Conservation (phyloP, 2,888 invertebrate species). For the Bombyx huttoni region DNA sequence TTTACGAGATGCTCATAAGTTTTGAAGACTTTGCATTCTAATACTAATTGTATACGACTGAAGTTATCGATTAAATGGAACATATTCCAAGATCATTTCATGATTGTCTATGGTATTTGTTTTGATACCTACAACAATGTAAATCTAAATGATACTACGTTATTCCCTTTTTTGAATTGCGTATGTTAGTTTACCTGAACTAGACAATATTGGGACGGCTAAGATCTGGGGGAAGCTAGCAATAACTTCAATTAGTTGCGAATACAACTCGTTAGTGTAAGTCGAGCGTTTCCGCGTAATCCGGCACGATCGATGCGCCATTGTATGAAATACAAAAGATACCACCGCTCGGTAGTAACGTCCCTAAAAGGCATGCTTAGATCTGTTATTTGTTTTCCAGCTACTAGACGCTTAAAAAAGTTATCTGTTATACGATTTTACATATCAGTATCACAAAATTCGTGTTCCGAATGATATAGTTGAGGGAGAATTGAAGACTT, state of each 20-base stretch:
- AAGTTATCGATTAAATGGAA: too few relatives aligned
- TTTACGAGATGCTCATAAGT: too few relatives aligned
- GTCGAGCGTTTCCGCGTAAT: conserved; percentile 44
- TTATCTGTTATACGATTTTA: not conserved
- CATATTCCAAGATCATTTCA: too few relatives aligned
- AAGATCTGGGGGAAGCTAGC: conserved; percentile 17
- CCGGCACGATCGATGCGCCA: conserved; percentile 56
- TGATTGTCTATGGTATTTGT: too few relatives aligned
- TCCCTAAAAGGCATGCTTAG: conserved; percentile 46
- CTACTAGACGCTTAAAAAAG: conserved; percentile 15
- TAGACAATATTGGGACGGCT: conserved; percentile 1
- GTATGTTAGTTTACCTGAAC: not conserved
- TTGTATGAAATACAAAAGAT: conserved; percentile 61
- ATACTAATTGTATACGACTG: too few relatives aligned
- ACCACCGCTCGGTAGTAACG: conserved; percentile 49
- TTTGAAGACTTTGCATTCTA: too few relatives aligned
- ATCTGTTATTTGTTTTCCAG: conserved; percentile 50
- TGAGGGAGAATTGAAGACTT: too few relatives aligned
- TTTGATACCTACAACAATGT: too few relatives aligned
- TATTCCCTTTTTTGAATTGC: not conserved
- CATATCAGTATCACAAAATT: too few relatives aligned
- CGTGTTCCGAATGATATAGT: too few relatives aligned
- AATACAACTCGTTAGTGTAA: conserved; percentile 43
- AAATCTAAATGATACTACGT: not conserved
- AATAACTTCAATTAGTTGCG: conserved; percentile 54